Conservation (phyloP, 2,797 vertebrate species). For the Tapera naevia region DNA sequence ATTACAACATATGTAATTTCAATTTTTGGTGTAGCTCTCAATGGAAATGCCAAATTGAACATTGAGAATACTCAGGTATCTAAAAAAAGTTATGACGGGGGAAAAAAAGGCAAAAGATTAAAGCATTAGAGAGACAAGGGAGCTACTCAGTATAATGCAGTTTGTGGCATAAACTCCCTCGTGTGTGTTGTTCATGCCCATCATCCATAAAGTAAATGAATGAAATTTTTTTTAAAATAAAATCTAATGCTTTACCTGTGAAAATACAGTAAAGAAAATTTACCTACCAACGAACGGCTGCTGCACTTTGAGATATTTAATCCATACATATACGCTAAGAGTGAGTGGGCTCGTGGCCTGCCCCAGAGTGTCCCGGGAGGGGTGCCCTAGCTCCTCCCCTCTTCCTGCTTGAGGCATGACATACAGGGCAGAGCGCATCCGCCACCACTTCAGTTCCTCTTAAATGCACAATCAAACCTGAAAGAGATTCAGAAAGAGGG, state of each 20-base stretch:
- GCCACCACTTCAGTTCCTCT: slow-evolving; percentile 66
- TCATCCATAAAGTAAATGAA: background rate
- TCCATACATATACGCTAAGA: slow-evolving; percentile 62
- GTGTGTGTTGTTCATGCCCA: background rate
- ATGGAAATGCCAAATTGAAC: background rate
- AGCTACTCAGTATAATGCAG: background rate
- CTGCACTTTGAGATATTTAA: slow-evolving; percentile 64
- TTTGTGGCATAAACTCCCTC: background rate
- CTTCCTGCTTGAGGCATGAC: slow-evolving; percentile 55
- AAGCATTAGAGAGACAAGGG: background rate
- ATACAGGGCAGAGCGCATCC: slow-evolving; percentile 63
- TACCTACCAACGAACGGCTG: slow-evolving; percentile 64
- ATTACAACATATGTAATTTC: background rate
- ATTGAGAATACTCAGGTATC: background rate
- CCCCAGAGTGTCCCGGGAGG: slow-evolving; percentile 35
- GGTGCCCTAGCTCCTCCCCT: slow-evolving; percentile 49
- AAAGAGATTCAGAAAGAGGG: slow-evolving; percentile 72
- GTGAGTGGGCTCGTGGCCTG: slow-evolving; percentile 47
- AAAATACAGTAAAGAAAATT: slow-evolving; percentile 67
- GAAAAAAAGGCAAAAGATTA: background rate
- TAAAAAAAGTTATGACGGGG: background rate
- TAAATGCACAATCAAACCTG: slow-evolving; percentile 69
- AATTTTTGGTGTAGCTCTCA: background rate
- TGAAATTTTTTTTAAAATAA: background rate
- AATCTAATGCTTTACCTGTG: slow-evolving; percentile 39